These are phyloP conservation scores for Perizoma affinitatum DNA, from an alignment of 2,888 invertebrate species.

Conservation along the genomic window DNA sequence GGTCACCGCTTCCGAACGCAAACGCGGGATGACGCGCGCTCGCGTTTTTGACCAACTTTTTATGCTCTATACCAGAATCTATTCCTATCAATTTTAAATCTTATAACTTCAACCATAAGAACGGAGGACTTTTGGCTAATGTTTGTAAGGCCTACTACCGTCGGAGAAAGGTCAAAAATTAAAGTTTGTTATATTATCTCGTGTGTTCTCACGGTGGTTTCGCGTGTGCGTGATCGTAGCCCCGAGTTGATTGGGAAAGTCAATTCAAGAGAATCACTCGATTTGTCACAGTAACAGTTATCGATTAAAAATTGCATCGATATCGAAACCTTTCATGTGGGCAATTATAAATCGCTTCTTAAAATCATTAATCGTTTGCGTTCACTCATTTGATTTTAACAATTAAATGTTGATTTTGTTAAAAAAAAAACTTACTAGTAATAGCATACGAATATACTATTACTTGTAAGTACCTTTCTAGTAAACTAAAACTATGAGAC, in stretches of 20 bases:
- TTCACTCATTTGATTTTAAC: conserved; percentile 29
- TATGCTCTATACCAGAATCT: conserved; percentile 21
- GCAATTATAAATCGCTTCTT: conserved; percentile 47
- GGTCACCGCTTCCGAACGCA: conserved; percentile 80
- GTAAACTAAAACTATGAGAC: conserved; percentile 26
- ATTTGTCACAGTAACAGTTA: conserved; percentile 67
- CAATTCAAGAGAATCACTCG: conserved; percentile 59
- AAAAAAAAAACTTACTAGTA: conserved; percentile 18
- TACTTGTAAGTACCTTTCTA: too few species aligned
- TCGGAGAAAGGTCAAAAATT: conserved; percentile 69
- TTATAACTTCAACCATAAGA: conserved; percentile 24
- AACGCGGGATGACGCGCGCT: conserved; percentile 74
- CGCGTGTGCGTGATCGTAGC: conserved; percentile 59
- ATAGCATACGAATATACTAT: too few species aligned
- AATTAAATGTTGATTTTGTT: conserved; percentile 20
- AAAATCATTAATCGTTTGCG: conserved; percentile 36
- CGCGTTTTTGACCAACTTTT: conserved; percentile 55
- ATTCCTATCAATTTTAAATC: conserved; percentile 26
- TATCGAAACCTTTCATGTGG: conserved; percentile 48
- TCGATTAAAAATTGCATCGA: conserved; percentile 51
- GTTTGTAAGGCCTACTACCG: conserved; percentile 44
- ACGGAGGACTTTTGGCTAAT: conserved; percentile 5
- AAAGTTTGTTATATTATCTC: conserved; percentile 67
- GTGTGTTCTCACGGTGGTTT: conserved; percentile 74
- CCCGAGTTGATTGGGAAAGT: conserved; percentile 63